A percentile compares a stretch with the other conserved stretches of the same genome.
These are phyloP conservation scores for Semicossyphus pulcher DNA, from an alignment of 2,113 vertebrate genomes.

Conservation along the genomic window DNA sequence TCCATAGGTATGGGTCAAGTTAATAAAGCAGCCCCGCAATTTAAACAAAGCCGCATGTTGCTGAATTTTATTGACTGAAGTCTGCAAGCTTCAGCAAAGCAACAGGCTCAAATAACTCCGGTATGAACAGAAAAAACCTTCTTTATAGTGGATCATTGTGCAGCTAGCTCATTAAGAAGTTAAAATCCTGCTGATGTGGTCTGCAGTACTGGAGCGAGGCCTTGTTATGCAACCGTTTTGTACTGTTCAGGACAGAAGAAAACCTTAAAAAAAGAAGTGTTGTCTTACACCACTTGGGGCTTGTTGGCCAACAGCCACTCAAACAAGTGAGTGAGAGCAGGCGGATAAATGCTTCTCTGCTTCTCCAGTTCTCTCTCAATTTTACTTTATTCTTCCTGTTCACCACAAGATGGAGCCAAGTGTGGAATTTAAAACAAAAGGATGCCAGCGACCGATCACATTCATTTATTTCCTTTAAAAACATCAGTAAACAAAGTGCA, in stretches of 20 bases:
- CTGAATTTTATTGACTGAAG: slow-evolving; percentile 60
- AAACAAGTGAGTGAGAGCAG: slow-evolving; percentile 56
- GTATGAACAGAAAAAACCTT: neutral
- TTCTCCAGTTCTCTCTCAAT: neutral
- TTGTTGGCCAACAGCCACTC: slow-evolving; percentile 40
- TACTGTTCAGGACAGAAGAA: slow-evolving; percentile 38
- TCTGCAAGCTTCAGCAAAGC: slow-evolving; percentile 60
- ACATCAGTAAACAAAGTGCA: slow-evolving; percentile 58
- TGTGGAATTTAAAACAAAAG: slow-evolving; percentile 17
- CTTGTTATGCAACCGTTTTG: slow-evolving; percentile 62
- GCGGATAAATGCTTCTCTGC: slow-evolving; percentile 3
- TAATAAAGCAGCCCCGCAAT: neutral
- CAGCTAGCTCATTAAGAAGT: slow-evolving; percentile 49
- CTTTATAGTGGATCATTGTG: slow-evolving; percentile 35
- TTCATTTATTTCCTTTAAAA: slow-evolving; percentile 60
- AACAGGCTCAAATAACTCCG: slow-evolving; percentile 43
- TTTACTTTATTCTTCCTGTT: slow-evolving; percentile 22
- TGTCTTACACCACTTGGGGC: slow-evolving; percentile 59
- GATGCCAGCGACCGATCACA: neutral
- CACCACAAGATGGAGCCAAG: slow-evolving; percentile 75
- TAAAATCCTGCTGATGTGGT: slow-evolving; percentile 56
- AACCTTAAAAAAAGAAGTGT: slow-evolving; percentile 50
- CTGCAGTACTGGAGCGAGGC: neutral
- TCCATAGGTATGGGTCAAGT: neutral
- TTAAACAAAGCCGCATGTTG: slow-evolving; percentile 65